phyloP scores from a whole-genome alignment of 2,888 invertebrate species.

The Netelia virgata region DNA sequence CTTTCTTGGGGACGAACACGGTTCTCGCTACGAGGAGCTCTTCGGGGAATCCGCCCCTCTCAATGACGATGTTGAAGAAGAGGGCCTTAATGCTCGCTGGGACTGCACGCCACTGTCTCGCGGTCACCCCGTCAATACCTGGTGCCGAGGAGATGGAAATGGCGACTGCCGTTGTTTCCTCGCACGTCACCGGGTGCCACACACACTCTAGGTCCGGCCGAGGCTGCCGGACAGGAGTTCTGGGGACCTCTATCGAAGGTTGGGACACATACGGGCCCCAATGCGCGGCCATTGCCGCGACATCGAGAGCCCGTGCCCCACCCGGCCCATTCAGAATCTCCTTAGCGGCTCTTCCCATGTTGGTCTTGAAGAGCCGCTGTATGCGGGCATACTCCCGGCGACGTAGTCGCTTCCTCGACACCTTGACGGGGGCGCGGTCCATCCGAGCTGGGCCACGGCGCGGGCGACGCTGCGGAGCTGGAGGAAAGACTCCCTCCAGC shows the following conservation, averaged over 20 bases:
- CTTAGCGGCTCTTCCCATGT: slow-evolving; percentile 46
- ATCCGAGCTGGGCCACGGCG: slow-evolving; percentile 86
- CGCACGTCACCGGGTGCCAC: slow-evolving; percentile 58
- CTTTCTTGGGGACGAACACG: slow-evolving; percentile 52
- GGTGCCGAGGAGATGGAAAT: background rate
- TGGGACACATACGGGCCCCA: slow-evolving; percentile 21
- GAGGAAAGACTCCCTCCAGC: slow-evolving; percentile 86
- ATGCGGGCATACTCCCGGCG: slow-evolving; percentile 82
- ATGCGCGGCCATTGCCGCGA: slow-evolving; percentile 15
- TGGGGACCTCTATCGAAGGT: background rate
- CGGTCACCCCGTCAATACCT: slow-evolving; percentile 14
- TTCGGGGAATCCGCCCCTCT: slow-evolving; percentile 46
- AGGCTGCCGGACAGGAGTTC: background rate
- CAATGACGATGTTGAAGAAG: slow-evolving; percentile 37
- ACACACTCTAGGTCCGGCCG: slow-evolving; percentile 18
- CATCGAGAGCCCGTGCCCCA: slow-evolving; percentile 35
- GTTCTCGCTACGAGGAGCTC: slow-evolving; percentile 35
- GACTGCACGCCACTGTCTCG: slow-evolving; percentile 37
- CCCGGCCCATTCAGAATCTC: slow-evolving; percentile 56
- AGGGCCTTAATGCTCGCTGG: slow-evolving; percentile 35
- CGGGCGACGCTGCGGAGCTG: background rate
- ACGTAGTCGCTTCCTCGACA: slow-evolving; percentile 89
- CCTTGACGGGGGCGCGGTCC: slow-evolving; percentile 89
- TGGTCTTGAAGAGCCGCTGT: slow-evolving; percentile 61
- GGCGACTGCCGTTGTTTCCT: slow-evolving; percentile 21